These are phyloP conservation scores for Odontocerum albicorne DNA, from an alignment of 2,888 invertebrate species.

Conservation along the genomic window DNA sequence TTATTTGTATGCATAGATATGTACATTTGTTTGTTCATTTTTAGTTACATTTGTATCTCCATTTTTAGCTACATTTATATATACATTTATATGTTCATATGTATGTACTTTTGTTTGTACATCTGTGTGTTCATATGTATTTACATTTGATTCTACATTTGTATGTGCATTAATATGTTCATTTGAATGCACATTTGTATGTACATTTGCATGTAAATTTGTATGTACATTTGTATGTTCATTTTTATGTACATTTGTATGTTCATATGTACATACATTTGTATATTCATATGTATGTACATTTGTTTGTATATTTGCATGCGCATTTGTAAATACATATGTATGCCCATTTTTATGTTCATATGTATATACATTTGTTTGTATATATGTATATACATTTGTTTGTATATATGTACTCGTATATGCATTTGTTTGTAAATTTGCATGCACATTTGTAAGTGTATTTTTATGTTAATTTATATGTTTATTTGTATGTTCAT, in stretches of 20 bases:
- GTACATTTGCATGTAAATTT: constrained; percentile 2
- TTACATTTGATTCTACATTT: background rate
- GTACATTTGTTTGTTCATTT: too few relatives aligned
- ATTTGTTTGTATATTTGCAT: constrained; percentile 1
- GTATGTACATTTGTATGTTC: constrained; percentile 4
- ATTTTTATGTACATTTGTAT: constrained; percentile 1
- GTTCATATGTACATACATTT: background rate
- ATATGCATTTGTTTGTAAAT: background rate
- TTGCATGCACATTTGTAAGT: constrained; percentile 1
- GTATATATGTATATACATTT: background rate
- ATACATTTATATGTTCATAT: background rate
- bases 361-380: background rate
- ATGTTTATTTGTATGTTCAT: background rate
- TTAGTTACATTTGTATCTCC: background rate
- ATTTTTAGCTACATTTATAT: background rate
- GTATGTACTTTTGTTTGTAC: background rate
- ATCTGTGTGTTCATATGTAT: background rate
- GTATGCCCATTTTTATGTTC: background rate
- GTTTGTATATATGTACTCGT: background rate
- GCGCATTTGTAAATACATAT: constrained; percentile 1
- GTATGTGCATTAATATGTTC: background rate
- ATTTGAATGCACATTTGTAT: background rate
- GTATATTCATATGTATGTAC: constrained; percentile 4
- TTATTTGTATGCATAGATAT: too few relatives aligned
- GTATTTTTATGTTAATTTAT: constrained; percentile 1